Percentiles rank a stretch among this genome's conserved stretches.
Evolutionary conservation across 2,113 vertebrate species (phyloP).

Genomic region (Cisticola juncidis): DNA sequence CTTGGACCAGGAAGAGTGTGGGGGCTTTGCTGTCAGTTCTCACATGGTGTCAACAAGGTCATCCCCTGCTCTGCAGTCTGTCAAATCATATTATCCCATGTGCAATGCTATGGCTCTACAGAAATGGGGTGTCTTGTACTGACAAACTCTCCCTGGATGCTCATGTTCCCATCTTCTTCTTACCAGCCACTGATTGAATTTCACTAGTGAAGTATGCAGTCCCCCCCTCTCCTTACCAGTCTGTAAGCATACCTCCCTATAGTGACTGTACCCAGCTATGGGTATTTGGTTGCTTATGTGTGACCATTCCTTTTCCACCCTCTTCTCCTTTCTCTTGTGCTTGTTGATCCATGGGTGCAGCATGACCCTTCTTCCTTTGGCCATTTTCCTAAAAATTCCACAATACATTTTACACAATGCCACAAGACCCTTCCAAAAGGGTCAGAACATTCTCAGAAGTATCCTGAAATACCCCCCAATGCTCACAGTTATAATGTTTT

Average conservation of each 20-base stretch:
- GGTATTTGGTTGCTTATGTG: rapidly evolving
- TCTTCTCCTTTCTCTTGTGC: neutral
- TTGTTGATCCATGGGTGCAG: neutral
- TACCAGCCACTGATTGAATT: neutral
- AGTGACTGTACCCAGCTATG: neutral
- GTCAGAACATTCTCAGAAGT: neutral
- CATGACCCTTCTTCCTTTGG: neutral
- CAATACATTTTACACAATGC: neutral
- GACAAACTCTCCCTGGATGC: neutral
- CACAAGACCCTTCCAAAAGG: neutral
- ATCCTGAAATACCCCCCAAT: neutral
- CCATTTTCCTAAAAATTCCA: neutral
- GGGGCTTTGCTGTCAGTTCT: neutral
- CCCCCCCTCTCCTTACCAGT: rapidly evolving
- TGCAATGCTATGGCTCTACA: neutral
- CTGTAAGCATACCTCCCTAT: rapidly evolving
- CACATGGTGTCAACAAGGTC: neutral
- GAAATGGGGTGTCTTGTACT: neutral
- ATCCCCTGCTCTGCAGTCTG: neutral
- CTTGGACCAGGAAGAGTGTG: neutral
- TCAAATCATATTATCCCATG: neutral
- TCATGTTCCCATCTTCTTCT: neutral
- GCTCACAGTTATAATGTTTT: neutral
- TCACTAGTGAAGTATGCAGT: neutral
- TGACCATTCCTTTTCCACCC: neutral